phyloP scores from a whole-genome alignment of 2,797 vertebrate genomes.

The Balearica regulorum region DNA sequence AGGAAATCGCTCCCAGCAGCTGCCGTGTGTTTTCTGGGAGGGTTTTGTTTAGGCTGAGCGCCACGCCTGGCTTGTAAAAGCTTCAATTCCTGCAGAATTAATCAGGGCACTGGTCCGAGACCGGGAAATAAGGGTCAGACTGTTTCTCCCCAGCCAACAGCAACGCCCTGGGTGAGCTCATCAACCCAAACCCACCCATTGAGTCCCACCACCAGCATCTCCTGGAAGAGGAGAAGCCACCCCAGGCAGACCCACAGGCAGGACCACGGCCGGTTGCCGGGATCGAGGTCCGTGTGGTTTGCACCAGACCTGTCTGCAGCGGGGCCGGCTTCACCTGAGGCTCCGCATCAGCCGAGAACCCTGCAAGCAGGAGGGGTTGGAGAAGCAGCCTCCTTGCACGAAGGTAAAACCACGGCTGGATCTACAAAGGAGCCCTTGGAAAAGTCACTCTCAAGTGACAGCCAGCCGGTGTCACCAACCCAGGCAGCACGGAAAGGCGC shows the following conservation, averaged over 20 bases:
- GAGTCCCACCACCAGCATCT: background rate
- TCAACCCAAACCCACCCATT: background rate
- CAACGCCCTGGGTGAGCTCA: background rate
- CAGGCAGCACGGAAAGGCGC: background rate
- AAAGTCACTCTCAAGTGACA: background rate
- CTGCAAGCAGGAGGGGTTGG: background rate
- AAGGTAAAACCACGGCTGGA: background rate
- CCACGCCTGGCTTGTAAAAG: background rate
- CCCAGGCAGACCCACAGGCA: accelerated
- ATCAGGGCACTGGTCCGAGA: accelerated
- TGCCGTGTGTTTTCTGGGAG: accelerated
- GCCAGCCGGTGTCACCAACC: background rate
- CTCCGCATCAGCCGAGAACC: accelerated
- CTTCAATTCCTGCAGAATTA: background rate
- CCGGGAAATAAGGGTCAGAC: background rate
- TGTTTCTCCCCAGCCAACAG: background rate
- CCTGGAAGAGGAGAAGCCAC: background rate
- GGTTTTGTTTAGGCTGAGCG: background rate
- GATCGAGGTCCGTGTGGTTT: accelerated
- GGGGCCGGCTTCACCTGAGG: background rate
- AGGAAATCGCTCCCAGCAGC: background rate
- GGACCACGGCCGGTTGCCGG: background rate
- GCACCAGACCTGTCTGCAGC: background rate
- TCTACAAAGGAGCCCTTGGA: background rate
- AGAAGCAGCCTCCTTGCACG: accelerated